Base-by-base conservation (phyloP, 2,113 vertebrate species). In the Anhinga rufa region DNA sequence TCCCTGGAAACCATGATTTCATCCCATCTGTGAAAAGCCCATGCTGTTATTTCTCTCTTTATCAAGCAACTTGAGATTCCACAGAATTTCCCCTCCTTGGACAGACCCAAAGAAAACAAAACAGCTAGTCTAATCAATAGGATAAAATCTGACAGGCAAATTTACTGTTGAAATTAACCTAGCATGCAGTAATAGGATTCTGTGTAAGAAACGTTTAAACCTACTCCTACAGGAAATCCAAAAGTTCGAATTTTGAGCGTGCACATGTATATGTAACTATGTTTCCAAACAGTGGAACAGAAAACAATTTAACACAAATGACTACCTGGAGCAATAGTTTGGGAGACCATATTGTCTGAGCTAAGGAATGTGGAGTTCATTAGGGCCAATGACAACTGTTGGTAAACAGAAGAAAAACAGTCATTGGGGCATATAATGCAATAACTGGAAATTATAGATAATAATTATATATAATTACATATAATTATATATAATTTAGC, bases 1-100 rank as follows among this genome's bases (percentile, higher is more conserved):
- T 93, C 92, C 87, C 77, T 96, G 65, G 91, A 97, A 97, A 98
- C 25, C 78, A 95, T 97, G 70, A 98, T 97, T 98, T 98, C 95
- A 98, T 94, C 69, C 74, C 2, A 1, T 87, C 82, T 95, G 76
- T 71, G 74, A 97, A 98, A 95, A 97, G 57, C 51, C 76, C 44
- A 17, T 85, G 83, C 72, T 96, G 77, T 96, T 95, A 95, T 95
- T 97, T 91, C 80, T 92, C n/a, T 57, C 92, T 97, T 97, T 98
- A 98, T 98, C 97, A 92, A 92, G 80, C 62, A 96, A 96, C 66
- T 95, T 96, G 94, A 97, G 70, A 97, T 88, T 95, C 68, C 83
- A 90, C 44, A 95, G 92, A 94, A 90, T 90, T 97, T 96, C 96
- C 68, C 57, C 70, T 96, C 66, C 86, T 89, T 95, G 76, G 88